Evolutionary conservation across 2,113 vertebrate species (phyloP).

Genomic region (Malurus alboscapulatus): DNA sequence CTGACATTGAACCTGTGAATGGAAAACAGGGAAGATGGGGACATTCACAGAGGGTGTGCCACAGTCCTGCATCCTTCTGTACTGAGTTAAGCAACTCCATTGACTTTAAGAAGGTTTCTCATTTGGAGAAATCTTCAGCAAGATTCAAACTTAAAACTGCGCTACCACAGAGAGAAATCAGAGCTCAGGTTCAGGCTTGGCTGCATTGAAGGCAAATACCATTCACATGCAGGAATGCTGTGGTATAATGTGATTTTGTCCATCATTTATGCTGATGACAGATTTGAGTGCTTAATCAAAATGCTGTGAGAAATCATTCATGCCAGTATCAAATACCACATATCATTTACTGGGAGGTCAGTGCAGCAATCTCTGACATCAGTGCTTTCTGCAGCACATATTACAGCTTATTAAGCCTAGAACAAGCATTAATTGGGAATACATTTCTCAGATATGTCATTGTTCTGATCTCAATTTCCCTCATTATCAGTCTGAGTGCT

Average conservation of each 20-base stretch:
- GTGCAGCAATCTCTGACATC: neutral
- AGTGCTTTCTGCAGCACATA: fast-evolving
- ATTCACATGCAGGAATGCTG: neutral
- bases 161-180: neutral
- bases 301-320: neutral
- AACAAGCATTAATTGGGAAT: neutral
- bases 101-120: neutral
- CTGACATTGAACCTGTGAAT: neutral
- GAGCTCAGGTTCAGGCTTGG: neutral
- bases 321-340: neutral
- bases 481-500: neutral
- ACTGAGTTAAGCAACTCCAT: neutral
- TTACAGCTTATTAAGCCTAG: neutral
- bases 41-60: neutral
- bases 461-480: neutral
- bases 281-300: neutral
- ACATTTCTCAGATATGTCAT: neutral
- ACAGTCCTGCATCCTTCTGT: neutral
- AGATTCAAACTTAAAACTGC: neutral
- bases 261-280: neutral
- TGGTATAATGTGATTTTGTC: neutral
- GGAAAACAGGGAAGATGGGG: neutral
- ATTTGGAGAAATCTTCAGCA: neutral
- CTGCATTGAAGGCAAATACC: neutral
- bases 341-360: neutral